A percentile compares a stretch with the other conserved stretches of the same genome.
phyloP scores from a whole-genome alignment of 2,113 vertebrate species.

The Bubo scandiacus region DNA sequence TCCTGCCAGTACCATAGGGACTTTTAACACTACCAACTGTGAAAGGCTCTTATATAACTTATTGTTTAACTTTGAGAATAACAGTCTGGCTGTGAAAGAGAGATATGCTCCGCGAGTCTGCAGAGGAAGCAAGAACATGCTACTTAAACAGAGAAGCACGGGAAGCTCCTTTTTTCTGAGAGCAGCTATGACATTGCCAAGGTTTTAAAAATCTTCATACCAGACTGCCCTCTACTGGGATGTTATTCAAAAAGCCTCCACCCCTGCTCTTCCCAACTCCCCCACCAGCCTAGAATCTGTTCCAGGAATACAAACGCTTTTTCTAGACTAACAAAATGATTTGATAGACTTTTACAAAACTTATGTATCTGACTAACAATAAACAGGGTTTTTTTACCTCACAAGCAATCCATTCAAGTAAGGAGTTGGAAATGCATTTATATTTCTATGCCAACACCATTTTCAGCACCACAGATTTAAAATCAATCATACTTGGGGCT shows the following conservation, averaged over 20 bases:
- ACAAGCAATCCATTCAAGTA: background rate
- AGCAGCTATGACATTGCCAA: background rate
- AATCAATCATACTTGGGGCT: background rate
- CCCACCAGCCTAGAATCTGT: background rate
- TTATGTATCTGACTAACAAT: background rate
- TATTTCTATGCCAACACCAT: background rate
- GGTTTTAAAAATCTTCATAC: constrained; percentile 32
- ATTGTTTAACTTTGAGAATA: constrained; percentile 7
- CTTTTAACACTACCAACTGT: background rate
- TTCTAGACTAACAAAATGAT: background rate
- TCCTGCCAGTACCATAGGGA: background rate
- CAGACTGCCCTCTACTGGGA: constrained; percentile 74
- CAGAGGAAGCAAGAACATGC: background rate
- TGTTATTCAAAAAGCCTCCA: background rate
- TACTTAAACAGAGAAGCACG: background rate
- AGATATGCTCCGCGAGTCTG: background rate
- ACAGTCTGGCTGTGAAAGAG: background rate
- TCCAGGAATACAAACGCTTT: background rate
- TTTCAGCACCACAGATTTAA: background rate
- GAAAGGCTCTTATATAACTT: constrained; percentile 13
- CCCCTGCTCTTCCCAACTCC: background rate
- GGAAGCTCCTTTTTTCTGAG: background rate
- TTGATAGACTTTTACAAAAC: background rate
- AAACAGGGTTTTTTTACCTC: background rate
- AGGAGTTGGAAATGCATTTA: background rate